Base-by-base conservation (phyloP, 2,888 invertebrate species). In the Euzetes globulus region DNA sequence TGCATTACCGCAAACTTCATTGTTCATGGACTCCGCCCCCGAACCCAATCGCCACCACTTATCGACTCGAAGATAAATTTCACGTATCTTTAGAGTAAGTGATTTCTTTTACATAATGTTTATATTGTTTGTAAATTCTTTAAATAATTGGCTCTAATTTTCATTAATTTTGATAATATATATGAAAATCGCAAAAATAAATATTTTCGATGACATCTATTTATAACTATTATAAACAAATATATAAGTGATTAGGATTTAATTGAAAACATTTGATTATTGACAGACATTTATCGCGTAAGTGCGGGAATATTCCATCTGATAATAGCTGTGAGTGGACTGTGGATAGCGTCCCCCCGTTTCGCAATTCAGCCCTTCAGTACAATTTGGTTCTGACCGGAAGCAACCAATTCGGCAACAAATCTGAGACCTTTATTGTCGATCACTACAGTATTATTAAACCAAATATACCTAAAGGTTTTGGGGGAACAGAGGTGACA, bases 371-470 rank as follows among this genome's bases (percentile, higher is more conserved):
- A 22, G 37, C 45, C 13, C 41, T 63, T 27, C 71, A 74, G 70
- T 52, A 74, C 7, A 52, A 70, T 52, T 74, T 77, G 29, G 22
- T 58, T 71, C 45, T 77, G 1, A 72, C 27, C 15, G 77, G 77
- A 50, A 73, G 65, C 17, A 77, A 77, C 25, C 72, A 58, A 25
- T 75, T 77, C 37, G 77, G 77, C 15, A 22, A 13, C 11, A 47
- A 58, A n/a, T 52, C 50, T n/a, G 37, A 76, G 25, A 68, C 71
- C 11, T 76, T 76, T 55, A 15, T 19, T 19, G 19, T 76, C 3
- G 58, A 72, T 19, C 76, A 77, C 60, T 74, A 55, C 60, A 75
- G 76, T 74, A 77, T 77, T 63, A 71, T 77, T 47, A 77, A 77
- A 55, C 77, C 77, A 4, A 72, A 63, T 50, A 25, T 41, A 15